Evolutionary conservation across 2,113 vertebrate species (phyloP), one percentile per base, ranked within the genome.

Genomic region (Murina feae): DNA sequence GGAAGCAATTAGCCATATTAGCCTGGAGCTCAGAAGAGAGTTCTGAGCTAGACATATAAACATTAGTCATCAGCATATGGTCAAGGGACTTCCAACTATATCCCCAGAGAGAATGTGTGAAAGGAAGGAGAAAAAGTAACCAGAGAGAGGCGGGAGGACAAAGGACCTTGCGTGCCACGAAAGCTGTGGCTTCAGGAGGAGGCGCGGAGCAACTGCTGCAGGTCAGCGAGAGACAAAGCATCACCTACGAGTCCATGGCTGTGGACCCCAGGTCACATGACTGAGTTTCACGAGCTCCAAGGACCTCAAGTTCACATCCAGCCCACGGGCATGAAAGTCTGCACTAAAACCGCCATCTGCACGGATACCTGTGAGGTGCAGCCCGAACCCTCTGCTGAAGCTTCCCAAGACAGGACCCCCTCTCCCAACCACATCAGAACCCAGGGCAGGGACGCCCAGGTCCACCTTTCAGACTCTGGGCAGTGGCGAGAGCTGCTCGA

Each of bases 11-110:
- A 66, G 51, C 72, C 7, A 51, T 4, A 35, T 30, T 30, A 20
- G n/a, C 49, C 91, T 68, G 37, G 85, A 92, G 90, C 39, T 88
- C 88, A 72, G 66, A 84, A 72, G 47, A 88, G 44, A 42, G 17
- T 81, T 95, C 51, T 90, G 44, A 60, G 66, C 85, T 92, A 72
- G 84, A 97, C 93, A 88, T 81, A 51, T 9, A 66, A 58, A 93
- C 30, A 74, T 6, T 1, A 92, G 28, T 93, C 82, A 84, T 90
- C 68, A 32, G 83, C 13, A 2, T 72, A 87, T 4, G 44, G n/a
- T 76, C 87, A 75, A 80, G 88, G 76, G 72, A 94, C 66, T 84
- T 69, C 63, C 76, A 90, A 21, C 20, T 63, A 32, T 17, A 63
- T 49, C 20, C 81, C 28, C 37, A 63, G 90, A 80, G 74, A 91